Percentiles rank a stretch among this genome's conserved stretches.
These are phyloP conservation scores for Tachycineta bicolor DNA, from an alignment of 2,113 vertebrate species.

Conservation along the genomic window DNA sequence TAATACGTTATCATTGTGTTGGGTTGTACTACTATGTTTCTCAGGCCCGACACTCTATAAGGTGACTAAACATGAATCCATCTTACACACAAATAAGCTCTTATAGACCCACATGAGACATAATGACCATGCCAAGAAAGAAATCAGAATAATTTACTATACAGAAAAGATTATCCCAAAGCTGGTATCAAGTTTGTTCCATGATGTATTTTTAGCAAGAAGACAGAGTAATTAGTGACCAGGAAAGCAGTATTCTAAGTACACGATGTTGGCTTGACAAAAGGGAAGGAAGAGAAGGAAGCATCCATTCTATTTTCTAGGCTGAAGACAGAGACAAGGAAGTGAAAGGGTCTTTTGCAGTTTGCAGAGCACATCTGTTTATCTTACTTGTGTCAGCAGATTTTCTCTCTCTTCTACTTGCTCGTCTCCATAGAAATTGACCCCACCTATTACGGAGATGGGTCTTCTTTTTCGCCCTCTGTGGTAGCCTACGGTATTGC, in stretches of 20 bases:
- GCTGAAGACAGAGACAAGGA: conserved; percentile 57
- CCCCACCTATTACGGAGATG: conserved; percentile 87
- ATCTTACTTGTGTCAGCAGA: conserved; percentile 89
- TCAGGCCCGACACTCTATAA: background rate
- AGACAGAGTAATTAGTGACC: conserved; percentile 58
- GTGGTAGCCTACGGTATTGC: conserved; percentile 44
- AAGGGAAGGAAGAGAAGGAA: conserved; percentile 61
- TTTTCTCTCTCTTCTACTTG: conserved; percentile 81
- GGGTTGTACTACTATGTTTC: background rate
- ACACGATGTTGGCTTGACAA: background rate
- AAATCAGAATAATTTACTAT: conserved; percentile 57
- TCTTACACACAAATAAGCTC: background rate
- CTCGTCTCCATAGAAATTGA: conserved; percentile 77
- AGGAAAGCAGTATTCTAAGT: conserved; percentile 43
- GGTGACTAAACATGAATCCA: background rate
- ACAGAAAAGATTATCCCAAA: conserved; percentile 3
- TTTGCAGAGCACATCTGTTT: conserved; percentile 56
- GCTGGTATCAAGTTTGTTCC: conserved; percentile 18
- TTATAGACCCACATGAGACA: background rate
- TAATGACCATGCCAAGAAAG: conserved; percentile 12
- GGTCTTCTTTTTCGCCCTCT: conserved; percentile 80
- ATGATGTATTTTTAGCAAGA: conserved; percentile 31
- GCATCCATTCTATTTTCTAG: conserved; percentile 54
- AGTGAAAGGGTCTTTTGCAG: conserved; percentile 38
- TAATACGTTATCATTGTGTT: background rate